Evolutionary conservation across 2,797 vertebrate genomes (phyloP), one percentile per base, ranked within the genome.

Genomic region (Syncerus caffer): DNA sequence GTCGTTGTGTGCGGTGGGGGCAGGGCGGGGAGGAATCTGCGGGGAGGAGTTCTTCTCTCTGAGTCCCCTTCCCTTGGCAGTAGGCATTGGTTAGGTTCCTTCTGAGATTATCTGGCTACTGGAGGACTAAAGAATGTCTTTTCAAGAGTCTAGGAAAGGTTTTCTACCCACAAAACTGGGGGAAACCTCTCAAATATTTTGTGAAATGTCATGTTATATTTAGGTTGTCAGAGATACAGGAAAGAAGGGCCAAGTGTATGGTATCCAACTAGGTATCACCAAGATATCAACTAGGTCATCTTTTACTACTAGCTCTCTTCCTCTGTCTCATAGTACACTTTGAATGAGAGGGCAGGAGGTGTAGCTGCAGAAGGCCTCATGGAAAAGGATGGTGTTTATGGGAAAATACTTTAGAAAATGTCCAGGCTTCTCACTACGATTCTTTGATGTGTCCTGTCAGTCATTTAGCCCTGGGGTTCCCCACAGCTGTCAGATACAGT

Each of bases 1-100:
- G 7, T 53, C 7, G 0, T 9, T 55, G 79, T 25, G 1, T 12
- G 0, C 2, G 15, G 34, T 71, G 23, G 12, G 7, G 55, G 31
- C 2, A 0, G 42, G 11, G 14, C 1, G 4, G 84, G 67, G 21
- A n/a, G 60, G 15, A 14, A 9, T 13, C 6, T 50, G 8, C 17
- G 0, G 57, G 21, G 1, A 62, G 14, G 29, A 62, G 14, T 29
- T 71, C 21, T 17, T 31, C 14, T 12, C 82, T 64, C 6, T 11
- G 71, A 85, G 47, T 74, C 27, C n/a, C 16, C 7, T 29, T 90
- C 29, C 10, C 16, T 94, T 4, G 13, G 11, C 7, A 29, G 45
- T 23, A 9, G n/a, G 8, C 7, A 11, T 11, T 89, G 80, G 25
- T 19, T 19, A 16, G 17, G 17, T 17, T 74, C 4, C 64, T 84